Evolutionary conservation across 2,113 vertebrate genomes (phyloP), one percentile per base, ranked within the genome.

Genomic region (Brachyhypopomus occidentalis): DNA sequence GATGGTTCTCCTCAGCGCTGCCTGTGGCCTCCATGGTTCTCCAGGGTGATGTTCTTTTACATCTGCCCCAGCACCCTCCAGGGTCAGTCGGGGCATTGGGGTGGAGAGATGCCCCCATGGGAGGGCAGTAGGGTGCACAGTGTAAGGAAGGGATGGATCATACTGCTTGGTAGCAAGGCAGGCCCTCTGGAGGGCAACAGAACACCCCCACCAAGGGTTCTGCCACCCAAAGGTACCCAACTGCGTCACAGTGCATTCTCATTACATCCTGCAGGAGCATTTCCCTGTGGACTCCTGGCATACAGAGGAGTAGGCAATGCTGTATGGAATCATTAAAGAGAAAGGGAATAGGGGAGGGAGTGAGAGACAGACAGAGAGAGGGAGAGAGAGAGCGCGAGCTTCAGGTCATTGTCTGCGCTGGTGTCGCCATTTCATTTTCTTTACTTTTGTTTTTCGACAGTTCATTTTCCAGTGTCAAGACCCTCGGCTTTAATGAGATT

Each of bases 381-480:
- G 6, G 4, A n/a, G 30, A 36, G 64, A 36, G 64, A 67, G 64
- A 20, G 64, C 36, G 62, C 30, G 62, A 64, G 23, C 16, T 23
- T 27, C 23, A 64, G 62, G 25, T 7, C 75, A 30, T 11, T 45
- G 41, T 45, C 41, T 45, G 41, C 34, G 25, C 22, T 12, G 7
- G 22, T 64, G 62, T 19, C 27, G 5, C 17, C 64, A 69, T 67
- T 67, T 67, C 27, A 69, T 69, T 69, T 20, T 69, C 64, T 38
- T 38, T 20, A 17, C 30, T 36, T 69, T 69, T 69, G 19, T 69
- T 69, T 38, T 69, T n/a, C 64, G 6, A n/a, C 64, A 69, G 36
- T 69, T 69, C 30, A 69, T 38, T 69, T 69, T 69, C 34, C 34
- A 38, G 30, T 36, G 48, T 1, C 66, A 25, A 59, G 81, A 58